Evolutionary conservation across 2,888 invertebrate species (phyloP).

Genomic region (Hylaea fasciaria): DNA sequence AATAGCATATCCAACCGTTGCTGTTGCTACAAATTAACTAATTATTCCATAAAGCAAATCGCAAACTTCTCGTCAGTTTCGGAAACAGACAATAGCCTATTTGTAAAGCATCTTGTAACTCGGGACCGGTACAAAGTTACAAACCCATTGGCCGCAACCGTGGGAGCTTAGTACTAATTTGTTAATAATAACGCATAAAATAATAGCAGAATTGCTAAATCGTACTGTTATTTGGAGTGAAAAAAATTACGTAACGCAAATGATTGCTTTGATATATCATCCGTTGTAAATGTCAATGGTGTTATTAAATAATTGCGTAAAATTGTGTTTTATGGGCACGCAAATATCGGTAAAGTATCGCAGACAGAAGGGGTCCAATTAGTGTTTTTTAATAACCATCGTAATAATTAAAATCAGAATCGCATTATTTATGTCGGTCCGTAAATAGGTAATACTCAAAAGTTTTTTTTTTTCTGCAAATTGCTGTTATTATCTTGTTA

Average conservation of each 20-base stretch:
- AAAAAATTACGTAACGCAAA: slow-evolving; percentile 43
- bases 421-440: background rate
- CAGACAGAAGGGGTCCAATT: background rate
- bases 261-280: slow-evolving; percentile 21
- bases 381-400: background rate
- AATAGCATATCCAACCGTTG: too few species aligned
- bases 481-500: background rate
- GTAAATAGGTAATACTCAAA: background rate
- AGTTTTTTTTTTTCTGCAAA: background rate
- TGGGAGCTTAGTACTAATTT: slow-evolving; percentile 50
- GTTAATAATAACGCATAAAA: slow-evolving; percentile 43
- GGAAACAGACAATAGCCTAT: slow-evolving; percentile 31
- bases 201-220: slow-evolving; percentile 44
- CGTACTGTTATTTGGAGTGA: slow-evolving; percentile 45
- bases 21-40: slow-evolving; percentile 14
- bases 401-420: background rate
- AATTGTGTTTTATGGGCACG: background rate
- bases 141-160: slow-evolving; percentile 34
- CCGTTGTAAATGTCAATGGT: slow-evolving; percentile 33
- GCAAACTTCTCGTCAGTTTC: slow-evolving; percentile 11
- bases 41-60: slow-evolving; percentile 14
- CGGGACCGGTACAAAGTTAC: slow-evolving; percentile 21
- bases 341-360: background rate
- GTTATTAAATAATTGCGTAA: slow-evolving; percentile 22
- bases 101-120: slow-evolving; percentile 37